Evolutionary conservation across 2,888 invertebrate species (phyloP), one percentile per base, ranked within the genome.

Genomic region (Volucella inanis): DNA sequence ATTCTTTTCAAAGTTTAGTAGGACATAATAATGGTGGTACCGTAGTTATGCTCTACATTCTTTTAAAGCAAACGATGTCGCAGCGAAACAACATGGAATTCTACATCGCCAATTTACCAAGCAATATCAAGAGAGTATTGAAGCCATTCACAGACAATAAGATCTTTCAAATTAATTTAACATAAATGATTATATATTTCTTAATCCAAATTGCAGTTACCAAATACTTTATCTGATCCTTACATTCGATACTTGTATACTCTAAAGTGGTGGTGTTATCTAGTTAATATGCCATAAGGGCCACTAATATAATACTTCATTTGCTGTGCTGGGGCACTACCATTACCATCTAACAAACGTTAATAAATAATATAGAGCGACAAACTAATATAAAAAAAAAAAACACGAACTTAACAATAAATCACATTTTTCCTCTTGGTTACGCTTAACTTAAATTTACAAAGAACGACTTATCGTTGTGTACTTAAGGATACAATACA

Each of bases 391-490:
- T 62, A 22, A 4, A 22, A 31, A 31, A 6, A 31, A 62, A 71
- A 45, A 10, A 68, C 62, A 72, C 45, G 62, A 85, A 85, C 85
- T 85, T 85, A 85, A 71, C 41, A 49, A 15, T 57, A 77, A 85
- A 85, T 85, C 85, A 85, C 85, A 85, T 76, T 79, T 65, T 75
- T 72, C 45, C 41, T 72, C 31, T 50, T 67, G 12, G 71, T 59
- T 50, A 59, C 52, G 50, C 45, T 80, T 59, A 70, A 14, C 52
- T 68, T 79, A 75, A 70, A 67, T 52, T 31, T 52, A 61, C 39
- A 31, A 49, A 15, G 18, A 80, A 85, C 67, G 57, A 62, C 6
- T 14, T 6, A 70, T 81, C 80, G 76, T 77, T 81, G 71, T 31
- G 31, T 77, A 62, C 72, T 64, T 64, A 68, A 64, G 85, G 76